Conservation (phyloP, 2,888 invertebrate species). For the Cremastinae sp. region DNA sequence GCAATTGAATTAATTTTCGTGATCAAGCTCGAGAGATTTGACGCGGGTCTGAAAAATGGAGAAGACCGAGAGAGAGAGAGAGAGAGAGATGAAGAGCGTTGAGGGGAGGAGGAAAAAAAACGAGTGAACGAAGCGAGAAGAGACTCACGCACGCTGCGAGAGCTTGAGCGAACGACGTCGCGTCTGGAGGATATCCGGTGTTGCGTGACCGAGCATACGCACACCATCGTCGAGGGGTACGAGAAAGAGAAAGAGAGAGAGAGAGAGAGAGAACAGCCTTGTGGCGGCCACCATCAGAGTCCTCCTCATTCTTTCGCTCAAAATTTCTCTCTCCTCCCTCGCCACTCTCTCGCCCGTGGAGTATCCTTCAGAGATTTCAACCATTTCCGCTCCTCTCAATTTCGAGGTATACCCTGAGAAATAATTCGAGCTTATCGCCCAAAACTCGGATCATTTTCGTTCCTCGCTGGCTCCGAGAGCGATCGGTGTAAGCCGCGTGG, state of each 20-base stretch:
- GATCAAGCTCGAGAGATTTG: no score
- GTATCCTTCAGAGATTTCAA: constrained; percentile 50
- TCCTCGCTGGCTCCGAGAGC: not conserved
- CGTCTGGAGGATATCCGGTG: constrained; percentile 79
- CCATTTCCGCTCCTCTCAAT: constrained; percentile 45
- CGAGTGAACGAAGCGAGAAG: constrained; percentile 47
- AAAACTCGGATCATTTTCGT: constrained; percentile 1
- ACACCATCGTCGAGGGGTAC: constrained; percentile 38
- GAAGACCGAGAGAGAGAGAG: no score
- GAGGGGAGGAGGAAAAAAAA: constrained; percentile 21
- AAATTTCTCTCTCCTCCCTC: constrained; percentile 36
- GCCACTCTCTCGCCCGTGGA: constrained; percentile 39
- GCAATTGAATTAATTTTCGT: no score
- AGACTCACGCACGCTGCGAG: constrained; percentile 61
- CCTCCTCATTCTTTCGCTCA: constrained; percentile 37
- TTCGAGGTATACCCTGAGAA: constrained; percentile 45
- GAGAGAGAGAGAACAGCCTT: constrained; percentile 17
- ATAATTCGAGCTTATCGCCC: constrained; percentile 24
- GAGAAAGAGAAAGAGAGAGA: constrained; percentile 16
- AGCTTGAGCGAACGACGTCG: constrained; percentile 68
- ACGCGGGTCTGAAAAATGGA: not conserved
- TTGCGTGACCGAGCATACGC: constrained; percentile 70
- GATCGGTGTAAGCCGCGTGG: no score
- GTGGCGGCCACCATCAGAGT: constrained; percentile 32
- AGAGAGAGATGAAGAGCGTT: not conserved